Evolutionary conservation across 2,113 vertebrate species (phyloP), one percentile per base, ranked within the genome.

Genomic region (Gasterosteus nipponicus): DNA sequence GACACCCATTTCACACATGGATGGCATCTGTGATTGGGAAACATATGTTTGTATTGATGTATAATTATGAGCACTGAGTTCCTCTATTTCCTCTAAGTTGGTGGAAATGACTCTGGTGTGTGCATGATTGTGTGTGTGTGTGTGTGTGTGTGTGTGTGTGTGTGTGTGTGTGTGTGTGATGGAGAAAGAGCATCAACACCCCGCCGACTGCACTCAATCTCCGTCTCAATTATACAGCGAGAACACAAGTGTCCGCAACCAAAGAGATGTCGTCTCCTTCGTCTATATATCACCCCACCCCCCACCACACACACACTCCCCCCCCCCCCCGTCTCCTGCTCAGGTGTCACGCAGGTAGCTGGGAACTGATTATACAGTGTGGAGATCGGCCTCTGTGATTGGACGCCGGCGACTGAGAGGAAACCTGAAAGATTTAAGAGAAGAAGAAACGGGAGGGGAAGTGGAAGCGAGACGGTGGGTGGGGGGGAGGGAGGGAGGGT

Each of bases 1-100:
- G 86, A 86, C 92, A 91, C 88, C 92, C 91, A 94, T 94, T 94
- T 95, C 93, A 94, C 93, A 95, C 93, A 93, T 93, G 93, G 90
- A 86, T 88, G 89, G 75, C 86, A 90, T 87, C 89, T 87, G 87
- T 90, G 91, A 93, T 89, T 89, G 92, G 89, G 86, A 92, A 92
- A 93, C 89, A 91, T 85, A 86, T 92, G 92, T 93, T 91, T 87
- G 83, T 92, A 92, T 93, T 92, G 92, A 93, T 92, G 92, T 91
- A 91, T 92, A 93, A 93, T 94, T 93, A 93, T 87, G 86, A 87
- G 84, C 86, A 82, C 75, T 82, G 90, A 90, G 85, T 80, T 88
- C 79, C 69, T 85, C 84, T 64, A 84, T 86, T 89, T 91, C 84
- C 81, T 89, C 78, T 80, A 87, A 90, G 87, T 90, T 86, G 80